Evolutionary conservation across 1,140 invertebrate genomes (phyloP).

Genomic region (Drosophila ambigua): DNA sequence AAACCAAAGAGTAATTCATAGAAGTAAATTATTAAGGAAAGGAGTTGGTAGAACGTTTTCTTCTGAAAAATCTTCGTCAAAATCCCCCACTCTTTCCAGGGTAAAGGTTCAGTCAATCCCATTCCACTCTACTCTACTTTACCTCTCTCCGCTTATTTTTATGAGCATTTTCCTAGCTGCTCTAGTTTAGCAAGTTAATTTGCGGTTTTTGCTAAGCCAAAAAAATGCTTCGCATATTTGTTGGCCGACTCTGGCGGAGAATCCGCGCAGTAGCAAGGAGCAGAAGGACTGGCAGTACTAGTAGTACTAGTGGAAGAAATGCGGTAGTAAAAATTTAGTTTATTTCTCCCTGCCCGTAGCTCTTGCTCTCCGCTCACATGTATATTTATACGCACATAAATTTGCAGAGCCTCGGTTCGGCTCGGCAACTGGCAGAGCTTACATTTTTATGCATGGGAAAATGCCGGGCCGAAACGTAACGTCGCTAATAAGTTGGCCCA

Average conservation of each 20-base stretch:
- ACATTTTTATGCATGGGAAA: slow-evolving; percentile 78
- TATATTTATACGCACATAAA: slow-evolving; percentile 78
- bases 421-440: slow-evolving; percentile 53
- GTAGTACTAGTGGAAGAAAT: slow-evolving; percentile 29
- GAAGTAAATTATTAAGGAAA: too few relatives aligned
- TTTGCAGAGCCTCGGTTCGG: slow-evolving; percentile 21
- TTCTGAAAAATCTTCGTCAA: too few relatives aligned
- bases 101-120: too few relatives aligned
- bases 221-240: slow-evolving; percentile 47
- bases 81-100: too few relatives aligned
- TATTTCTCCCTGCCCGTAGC: slow-evolving; percentile 41
- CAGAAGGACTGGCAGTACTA: background rate
- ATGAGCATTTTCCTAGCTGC: slow-evolving; percentile 6
- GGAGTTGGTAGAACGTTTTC: too few relatives aligned
- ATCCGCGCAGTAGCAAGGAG: background rate
- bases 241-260: background rate
- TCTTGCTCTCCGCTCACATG: slow-evolving; percentile 35
- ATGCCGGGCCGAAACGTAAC: slow-evolving; percentile 58
- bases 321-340: slow-evolving; percentile 64
- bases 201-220: slow-evolving; percentile 65
- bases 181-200: slow-evolving; percentile 60
- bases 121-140: background rate
- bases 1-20: too few relatives aligned
- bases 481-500: slow-evolving; percentile 72
- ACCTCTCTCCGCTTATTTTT: slow-evolving; percentile 1